A percentile compares a stretch with the other conserved stretches of the same genome.
Evolutionary conservation across 2,113 vertebrate species (phyloP).

Genomic region (Sula dactylatra): DNA sequence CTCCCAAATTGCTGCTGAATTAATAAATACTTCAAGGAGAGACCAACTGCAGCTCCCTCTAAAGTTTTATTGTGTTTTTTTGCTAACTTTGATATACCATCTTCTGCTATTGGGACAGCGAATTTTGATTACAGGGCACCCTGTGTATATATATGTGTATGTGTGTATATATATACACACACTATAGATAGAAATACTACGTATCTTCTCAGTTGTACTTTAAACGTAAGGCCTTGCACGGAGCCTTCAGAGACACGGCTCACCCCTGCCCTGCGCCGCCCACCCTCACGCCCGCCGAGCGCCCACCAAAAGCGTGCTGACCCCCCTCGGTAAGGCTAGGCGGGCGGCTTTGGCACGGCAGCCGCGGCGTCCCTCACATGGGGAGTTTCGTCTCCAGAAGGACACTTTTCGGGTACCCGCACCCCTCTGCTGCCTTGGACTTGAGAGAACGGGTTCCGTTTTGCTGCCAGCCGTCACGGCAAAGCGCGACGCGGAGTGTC

Average conservation of each 20-base stretch:
- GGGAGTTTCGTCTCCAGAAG: rapidly evolving
- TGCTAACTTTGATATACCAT: rapidly evolving
- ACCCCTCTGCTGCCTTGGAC: too few species aligned
- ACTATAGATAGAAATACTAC: not conserved
- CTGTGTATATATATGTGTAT: too few species aligned
- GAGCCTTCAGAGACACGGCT: too few species aligned
- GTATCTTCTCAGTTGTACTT: not conserved
- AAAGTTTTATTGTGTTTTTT: not conserved
- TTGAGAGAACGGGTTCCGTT: not conserved
- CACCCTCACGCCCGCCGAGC: too few species aligned
- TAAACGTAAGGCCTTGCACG: not conserved
- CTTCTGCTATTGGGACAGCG: not conserved
- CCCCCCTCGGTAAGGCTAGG: too few species aligned
- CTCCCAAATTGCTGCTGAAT: not conserved
- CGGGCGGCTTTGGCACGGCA: not conserved
- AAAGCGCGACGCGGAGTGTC: rapidly evolving
- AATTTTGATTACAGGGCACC: not conserved
- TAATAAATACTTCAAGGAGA: not conserved
- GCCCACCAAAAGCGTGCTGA: not conserved
- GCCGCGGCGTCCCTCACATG: too few species aligned
- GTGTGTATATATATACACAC: too few species aligned
- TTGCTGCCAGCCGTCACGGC: not conserved
- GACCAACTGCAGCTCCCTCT: not conserved
- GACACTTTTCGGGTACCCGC: rapidly evolving
- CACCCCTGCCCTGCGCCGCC: too few species aligned